phyloP scores from a whole-genome alignment of 2,888 invertebrate species.

The Melieria crassipennis region DNA sequence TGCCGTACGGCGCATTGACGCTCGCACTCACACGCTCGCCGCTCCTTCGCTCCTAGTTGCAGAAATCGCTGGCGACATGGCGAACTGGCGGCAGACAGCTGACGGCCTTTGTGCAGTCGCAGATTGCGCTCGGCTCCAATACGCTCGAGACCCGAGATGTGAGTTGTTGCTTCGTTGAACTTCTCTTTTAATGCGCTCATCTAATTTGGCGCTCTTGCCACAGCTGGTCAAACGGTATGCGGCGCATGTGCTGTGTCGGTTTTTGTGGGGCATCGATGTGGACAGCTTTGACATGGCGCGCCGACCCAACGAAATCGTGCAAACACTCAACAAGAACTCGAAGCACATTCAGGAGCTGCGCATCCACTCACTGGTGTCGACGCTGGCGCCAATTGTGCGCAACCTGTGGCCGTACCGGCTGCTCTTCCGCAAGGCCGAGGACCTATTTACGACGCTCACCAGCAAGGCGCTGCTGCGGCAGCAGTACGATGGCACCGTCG shows the following conservation, averaged over 20 bases:
- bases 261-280: slow-evolving; percentile 59
- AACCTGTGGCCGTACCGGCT: slow-evolving; percentile 48
- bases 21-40: no score
- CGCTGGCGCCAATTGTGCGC: slow-evolving; percentile 46
- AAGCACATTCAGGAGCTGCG: slow-evolving; percentile 46
- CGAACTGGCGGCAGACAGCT: slow-evolving; percentile 47
- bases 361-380: slow-evolving; percentile 47
- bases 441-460: slow-evolving; percentile 54
- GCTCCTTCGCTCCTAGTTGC: no score
- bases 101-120: slow-evolving; percentile 40
- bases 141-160: slow-evolving; percentile 53
- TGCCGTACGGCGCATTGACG: no score
- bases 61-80: slow-evolving; percentile 34
- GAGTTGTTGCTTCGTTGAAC: slow-evolving; percentile 28
- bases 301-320: slow-evolving; percentile 43
- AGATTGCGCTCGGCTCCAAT: slow-evolving; percentile 8
- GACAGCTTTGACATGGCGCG: slow-evolving; percentile 44
- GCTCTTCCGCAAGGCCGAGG: slow-evolving; percentile 71
- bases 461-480: slow-evolving; percentile 47
- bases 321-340: slow-evolving; percentile 50
- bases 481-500: slow-evolving; percentile 35
- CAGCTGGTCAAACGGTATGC: slow-evolving; percentile 55
- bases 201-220: background rate
- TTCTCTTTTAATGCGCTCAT: background rate
- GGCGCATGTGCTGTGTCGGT: slow-evolving; percentile 55